phyloP scores from a whole-genome alignment of 2,888 invertebrate species.

The Opisthograptis luteolata region DNA sequence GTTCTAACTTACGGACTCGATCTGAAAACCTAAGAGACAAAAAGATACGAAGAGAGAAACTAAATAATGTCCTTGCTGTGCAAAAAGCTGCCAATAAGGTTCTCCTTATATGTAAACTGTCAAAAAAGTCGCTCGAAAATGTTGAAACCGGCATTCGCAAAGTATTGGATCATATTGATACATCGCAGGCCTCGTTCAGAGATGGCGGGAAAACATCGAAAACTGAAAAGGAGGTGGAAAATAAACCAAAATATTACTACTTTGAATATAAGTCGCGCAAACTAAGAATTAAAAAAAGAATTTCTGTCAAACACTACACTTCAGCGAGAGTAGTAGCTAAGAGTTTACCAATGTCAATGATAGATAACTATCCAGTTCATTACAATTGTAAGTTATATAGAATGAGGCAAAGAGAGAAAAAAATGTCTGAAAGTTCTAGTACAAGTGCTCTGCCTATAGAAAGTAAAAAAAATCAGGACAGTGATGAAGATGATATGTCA shows the following conservation, averaged over 20 bases:
- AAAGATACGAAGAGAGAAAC: constrained; percentile 63
- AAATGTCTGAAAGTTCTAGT: constrained; percentile 12
- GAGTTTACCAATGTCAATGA: constrained; percentile 52
- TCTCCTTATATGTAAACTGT: constrained; percentile 73
- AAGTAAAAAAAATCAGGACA: neutral
- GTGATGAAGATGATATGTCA: constrained; percentile 1
- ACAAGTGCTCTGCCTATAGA: constrained; percentile 13
- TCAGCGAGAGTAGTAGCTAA: constrained; percentile 64
- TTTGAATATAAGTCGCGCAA: constrained; percentile 56
- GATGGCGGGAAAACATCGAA: constrained; percentile 48
- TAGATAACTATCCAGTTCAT: constrained; percentile 69
- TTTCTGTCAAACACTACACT: constrained; percentile 64
- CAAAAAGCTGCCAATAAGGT: constrained; percentile 74
- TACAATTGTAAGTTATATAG: constrained; percentile 66
- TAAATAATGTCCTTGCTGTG: constrained; percentile 69
- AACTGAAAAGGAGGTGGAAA: constrained; percentile 10
- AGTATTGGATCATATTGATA: constrained; percentile 55
- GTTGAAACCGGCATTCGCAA: constrained; percentile 70
- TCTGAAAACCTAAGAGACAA: constrained; percentile 70
- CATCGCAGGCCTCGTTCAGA: constrained; percentile 45
- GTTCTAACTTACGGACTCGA: constrained; percentile 68
- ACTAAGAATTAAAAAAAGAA: constrained; percentile 61
- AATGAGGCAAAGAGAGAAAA: constrained; percentile 39
- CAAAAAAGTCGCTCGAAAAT: constrained; percentile 75
- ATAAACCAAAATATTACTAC: constrained; percentile 45